These are phyloP conservation scores for Chamaetylas fuelleborni DNA, from an alignment of 2,113 vertebrate species.

Conservation along the genomic window DNA sequence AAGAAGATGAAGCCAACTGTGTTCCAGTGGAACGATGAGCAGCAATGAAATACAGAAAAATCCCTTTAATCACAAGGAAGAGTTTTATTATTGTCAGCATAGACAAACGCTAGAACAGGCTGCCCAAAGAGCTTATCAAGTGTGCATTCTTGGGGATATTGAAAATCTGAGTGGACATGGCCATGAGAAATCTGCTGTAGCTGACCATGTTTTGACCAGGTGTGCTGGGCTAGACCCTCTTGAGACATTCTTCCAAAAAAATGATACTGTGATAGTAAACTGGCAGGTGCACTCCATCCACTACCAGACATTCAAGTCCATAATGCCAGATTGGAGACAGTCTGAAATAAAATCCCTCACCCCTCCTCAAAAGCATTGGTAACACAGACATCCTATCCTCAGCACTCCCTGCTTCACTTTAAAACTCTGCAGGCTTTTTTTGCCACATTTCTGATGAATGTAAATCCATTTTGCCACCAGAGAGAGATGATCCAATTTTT, in stretches of 20 bases:
- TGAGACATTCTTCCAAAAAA: background rate
- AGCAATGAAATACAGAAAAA: background rate
- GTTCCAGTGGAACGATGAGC: background rate
- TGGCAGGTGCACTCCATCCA: background rate
- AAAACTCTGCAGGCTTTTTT: background rate
- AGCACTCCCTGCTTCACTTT: background rate
- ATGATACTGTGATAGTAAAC: fast-evolving
- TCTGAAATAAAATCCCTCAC: background rate
- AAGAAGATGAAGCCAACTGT: background rate
- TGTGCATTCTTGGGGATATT: background rate
- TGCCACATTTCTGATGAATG: background rate
- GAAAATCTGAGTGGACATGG: background rate
- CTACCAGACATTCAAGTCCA: background rate
- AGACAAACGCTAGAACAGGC: background rate
- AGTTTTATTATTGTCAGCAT: background rate
- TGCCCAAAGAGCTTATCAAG: background rate
- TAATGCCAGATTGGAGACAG: background rate
- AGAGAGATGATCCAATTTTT: background rate
- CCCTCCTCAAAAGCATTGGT: background rate
- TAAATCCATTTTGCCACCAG: background rate
- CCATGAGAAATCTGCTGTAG: background rate
- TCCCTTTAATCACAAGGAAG: background rate
- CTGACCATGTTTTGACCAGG: background rate
- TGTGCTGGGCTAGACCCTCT: background rate
- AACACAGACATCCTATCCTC: background rate